Base-by-base conservation (phyloP, 2,797 vertebrate genomes). In the Acropternis orthonyx region DNA sequence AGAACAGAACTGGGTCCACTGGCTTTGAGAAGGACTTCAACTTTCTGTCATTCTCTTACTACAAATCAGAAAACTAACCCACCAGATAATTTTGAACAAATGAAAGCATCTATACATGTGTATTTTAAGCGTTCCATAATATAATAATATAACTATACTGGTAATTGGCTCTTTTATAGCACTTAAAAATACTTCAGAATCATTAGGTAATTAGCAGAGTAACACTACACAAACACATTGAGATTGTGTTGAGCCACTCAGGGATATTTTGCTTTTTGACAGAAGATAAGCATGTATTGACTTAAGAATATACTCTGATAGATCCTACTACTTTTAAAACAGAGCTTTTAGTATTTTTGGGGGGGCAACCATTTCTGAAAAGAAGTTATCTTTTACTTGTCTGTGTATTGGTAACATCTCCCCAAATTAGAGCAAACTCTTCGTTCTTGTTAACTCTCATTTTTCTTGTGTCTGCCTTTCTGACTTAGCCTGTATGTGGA, bases 161-260 rank as follows among this genome's bases (percentile, higher is more conserved):
- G 11, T 63, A 94, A 56, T 12, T 82, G 21, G 1, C 23, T 82
- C 39, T 75, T 78, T 82, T 14, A 22, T 30, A 75, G 18, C 59
- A 86, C 66, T 88, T 78, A 20, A 54, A 89, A 88, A 43, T 55
- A 49, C 39, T 88, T 96, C 61, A 62, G 52, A 61, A 72, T 86
- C 24, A 30, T 75, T 93, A 58, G 4, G 17, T 76, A 69, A 94
- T 91, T 82, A 90, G 16, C 9, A 30, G 41, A 54, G n/a, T 58
- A 81, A 14, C 17, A n/a, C 26, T 76, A 37, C 34, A 59, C 0
- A 5, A 80, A 51, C 7, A 4, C 22, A 59, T 9, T 32, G 32
- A 49, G 12, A 71, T 5, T n/a, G 10, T 78, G 24, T 87, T 73
- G 46, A 87, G 6, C 26, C 36, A 54, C 12, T 65, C 16, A 69